A percentile compares a stretch with the other conserved stretches of the same genome.
These are phyloP conservation scores for Archips xylosteana DNA, from an alignment of 2,888 invertebrate species.

Conservation along the genomic window DNA sequence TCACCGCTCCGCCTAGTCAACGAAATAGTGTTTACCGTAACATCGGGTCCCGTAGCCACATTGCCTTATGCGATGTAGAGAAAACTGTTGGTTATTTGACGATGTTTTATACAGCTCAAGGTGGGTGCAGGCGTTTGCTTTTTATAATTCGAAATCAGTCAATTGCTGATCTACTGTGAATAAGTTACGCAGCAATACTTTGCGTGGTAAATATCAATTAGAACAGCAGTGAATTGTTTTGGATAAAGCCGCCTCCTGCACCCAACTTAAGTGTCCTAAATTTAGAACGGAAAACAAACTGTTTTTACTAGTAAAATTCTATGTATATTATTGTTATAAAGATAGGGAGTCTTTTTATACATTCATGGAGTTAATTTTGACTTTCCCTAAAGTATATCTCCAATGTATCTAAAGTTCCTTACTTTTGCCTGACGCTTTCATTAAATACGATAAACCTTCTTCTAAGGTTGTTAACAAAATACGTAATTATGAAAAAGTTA, in stretches of 20 bases:
- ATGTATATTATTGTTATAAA: slow-evolving; percentile 9
- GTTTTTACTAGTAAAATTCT: slow-evolving; percentile 18
- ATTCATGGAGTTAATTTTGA: not conserved
- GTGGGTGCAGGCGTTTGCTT: not conserved
- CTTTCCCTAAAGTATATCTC: not conserved
- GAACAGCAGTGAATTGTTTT: slow-evolving; percentile 1
- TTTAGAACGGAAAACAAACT: slow-evolving; percentile 8
- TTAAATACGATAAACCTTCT: too few relatives aligned
- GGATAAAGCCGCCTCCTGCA: slow-evolving; percentile 10
- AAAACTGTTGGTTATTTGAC: slow-evolving; percentile 12
- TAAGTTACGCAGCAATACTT: slow-evolving; percentile 8
- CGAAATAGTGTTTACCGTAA: slow-evolving; percentile 62
- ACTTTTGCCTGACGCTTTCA: not conserved
- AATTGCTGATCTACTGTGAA: not conserved
- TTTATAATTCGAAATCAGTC: not conserved
- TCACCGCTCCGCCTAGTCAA: slow-evolving; percentile 81
- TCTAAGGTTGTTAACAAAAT: not conserved
- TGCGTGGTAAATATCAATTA: slow-evolving; percentile 3
- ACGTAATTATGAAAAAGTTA: not conserved
- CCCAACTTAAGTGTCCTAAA: not conserved
- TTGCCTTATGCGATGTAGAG: slow-evolving; percentile 31
- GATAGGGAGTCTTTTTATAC: slow-evolving; percentile 1
- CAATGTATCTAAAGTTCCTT: not conserved
- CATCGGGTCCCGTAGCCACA: slow-evolving; percentile 21
- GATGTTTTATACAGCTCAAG: slow-evolving; percentile 5